Base-by-base conservation (phyloP, 2,888 invertebrate genomes). In the Caradrina clavipalpis region DNA sequence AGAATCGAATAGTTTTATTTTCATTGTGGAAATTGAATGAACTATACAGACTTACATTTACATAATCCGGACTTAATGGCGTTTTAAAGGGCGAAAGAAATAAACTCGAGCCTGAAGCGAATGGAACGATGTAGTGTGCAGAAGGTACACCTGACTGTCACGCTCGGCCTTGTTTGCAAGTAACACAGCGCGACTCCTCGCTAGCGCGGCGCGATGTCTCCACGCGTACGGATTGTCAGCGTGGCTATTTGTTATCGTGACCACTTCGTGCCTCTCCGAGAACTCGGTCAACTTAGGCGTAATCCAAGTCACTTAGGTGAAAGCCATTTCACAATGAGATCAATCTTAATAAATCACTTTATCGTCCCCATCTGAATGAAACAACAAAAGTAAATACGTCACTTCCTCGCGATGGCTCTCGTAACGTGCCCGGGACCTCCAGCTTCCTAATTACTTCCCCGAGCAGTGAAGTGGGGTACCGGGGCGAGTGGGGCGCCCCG, bases 1-100 rank as follows among this genome's bases (percentile, higher is more conserved):
- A 39, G 39, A 17, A 35, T 22, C 7, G 17, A 76, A 76, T 73
- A 78, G 82, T 63, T 81, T 64, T 51, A 49, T 42, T 67, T 73
- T 68, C 64, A 59, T 21, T 49, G 58, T 50, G 64, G 8, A 58
- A 58, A 78, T 65, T 63, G 73, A 70, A 80, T 69, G 51, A 69
- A 62, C 57, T 60, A 42, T 45, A 42, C 73, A 53, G 42, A 51
- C 49, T 35, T 35, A 47, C n/a, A 80, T 76, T 63, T 76, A 80
- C 51, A 68, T 80, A 80, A 75, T 80, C 76, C 51, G 5, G 31
- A 17, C 6, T 56, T 56, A 56, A 42, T 39, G 39, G n/a, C 39
- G 22, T 45, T 56, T 62, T 45, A 49, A 50, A 63, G 50, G 54
- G 5, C 31, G 17, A 53, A 11, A 8, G 35, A 61, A 58, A 69